Evolutionary conservation across 2,888 invertebrate species (phyloP).

Genomic region (Pardosa pseudoannulata): DNA sequence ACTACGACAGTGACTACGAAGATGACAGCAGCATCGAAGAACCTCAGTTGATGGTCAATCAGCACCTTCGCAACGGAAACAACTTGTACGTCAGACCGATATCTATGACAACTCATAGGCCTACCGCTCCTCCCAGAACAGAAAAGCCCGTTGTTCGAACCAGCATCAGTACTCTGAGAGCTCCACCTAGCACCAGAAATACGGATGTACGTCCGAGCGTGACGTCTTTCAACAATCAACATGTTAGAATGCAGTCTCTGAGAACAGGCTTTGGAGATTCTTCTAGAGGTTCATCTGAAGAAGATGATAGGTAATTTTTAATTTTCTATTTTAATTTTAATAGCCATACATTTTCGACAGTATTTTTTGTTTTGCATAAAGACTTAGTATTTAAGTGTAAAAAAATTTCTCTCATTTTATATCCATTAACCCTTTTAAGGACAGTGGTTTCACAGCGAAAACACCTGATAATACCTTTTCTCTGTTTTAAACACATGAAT

Average conservation of each 20-base stretch:
- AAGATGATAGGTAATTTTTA: constrained; percentile 36
- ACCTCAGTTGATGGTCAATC: constrained; percentile 53
- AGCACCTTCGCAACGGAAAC: constrained; percentile 42
- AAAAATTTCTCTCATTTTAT: too few species aligned
- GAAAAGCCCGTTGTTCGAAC: neutral
- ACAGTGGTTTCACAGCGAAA: too few species aligned
- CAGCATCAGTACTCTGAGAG: neutral
- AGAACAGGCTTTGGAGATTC: neutral
- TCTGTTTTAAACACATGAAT: too few species aligned
- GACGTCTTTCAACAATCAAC: constrained; percentile 24
- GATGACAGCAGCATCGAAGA: constrained; percentile 50
- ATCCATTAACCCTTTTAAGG: too few species aligned
- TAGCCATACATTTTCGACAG: too few species aligned
- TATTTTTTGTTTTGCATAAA: too few species aligned
- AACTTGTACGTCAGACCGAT: constrained; percentile 55
- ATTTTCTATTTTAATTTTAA: too few species aligned
- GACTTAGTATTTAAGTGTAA: too few species aligned
- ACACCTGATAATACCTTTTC: too few species aligned
- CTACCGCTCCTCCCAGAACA: constrained; percentile 21
- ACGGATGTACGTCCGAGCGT: neutral
- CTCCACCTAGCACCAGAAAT: constrained; percentile 43
- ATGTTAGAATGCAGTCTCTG: constrained; percentile 20
- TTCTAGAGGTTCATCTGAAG: constrained; percentile 2
- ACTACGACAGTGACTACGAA: constrained; percentile 49
- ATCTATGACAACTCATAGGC: constrained; percentile 26